phyloP scores from a whole-genome alignment of 2,113 vertebrate species.

The Crypturellus undulatus region DNA sequence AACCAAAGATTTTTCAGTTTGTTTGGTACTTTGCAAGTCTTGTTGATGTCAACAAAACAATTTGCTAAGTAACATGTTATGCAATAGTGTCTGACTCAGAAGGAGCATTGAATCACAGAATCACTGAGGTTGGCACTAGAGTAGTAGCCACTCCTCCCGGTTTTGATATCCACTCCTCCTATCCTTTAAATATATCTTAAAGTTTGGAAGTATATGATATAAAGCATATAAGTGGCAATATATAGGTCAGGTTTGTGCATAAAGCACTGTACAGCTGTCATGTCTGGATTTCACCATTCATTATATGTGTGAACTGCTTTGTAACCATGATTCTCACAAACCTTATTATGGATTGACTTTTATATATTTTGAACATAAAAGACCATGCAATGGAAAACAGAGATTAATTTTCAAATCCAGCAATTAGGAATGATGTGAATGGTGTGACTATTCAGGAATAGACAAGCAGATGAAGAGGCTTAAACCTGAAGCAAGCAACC shows the following conservation, averaged over 20 bases:
- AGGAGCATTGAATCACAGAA: neutral
- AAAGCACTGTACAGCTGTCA: neutral
- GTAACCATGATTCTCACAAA: neutral
- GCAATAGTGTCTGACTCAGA: neutral
- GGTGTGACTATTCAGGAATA: neutral
- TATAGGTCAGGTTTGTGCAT: neutral
- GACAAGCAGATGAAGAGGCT: neutral
- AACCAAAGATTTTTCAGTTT: neutral
- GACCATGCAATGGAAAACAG: neutral
- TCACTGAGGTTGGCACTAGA: too few species aligned
- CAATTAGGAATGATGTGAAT: neutral
- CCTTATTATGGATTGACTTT: neutral
- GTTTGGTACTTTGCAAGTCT: neutral
- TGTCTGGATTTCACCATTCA: neutral
- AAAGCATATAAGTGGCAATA: neutral
- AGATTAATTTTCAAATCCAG: neutral
- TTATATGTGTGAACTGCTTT: neutral
- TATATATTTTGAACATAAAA: neutral
- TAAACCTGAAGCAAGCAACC: neutral
- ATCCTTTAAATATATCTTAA: neutral
- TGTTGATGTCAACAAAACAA: neutral
- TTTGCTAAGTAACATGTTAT: neutral
- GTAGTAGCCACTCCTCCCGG: too few species aligned
- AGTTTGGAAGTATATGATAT: neutral
- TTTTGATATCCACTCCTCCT: too few species aligned